phyloP scores from a whole-genome alignment of 1,140 invertebrate species.

The Monomorium pharaonis region DNA sequence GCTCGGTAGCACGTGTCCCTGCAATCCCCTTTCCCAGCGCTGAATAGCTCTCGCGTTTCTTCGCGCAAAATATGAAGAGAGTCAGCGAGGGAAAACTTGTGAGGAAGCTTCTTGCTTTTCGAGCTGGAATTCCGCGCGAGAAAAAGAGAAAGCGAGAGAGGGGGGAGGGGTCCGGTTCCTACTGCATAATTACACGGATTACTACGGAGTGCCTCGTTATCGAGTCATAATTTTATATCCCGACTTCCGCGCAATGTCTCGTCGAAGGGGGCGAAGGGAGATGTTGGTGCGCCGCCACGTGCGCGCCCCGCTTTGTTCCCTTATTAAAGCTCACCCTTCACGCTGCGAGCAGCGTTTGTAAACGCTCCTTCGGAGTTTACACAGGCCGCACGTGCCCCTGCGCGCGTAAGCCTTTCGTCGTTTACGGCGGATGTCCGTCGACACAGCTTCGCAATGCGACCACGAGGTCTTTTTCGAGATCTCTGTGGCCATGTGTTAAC shows the following conservation, averaged over 20 bases:
- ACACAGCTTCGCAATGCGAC: constrained; percentile 1
- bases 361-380: constrained; percentile 58
- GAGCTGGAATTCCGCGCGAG: constrained; percentile 26
- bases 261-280: constrained; percentile 34
- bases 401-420: constrained; percentile 41
- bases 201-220: constrained; percentile 57
- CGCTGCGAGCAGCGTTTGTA: constrained; percentile 15
- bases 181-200: not conserved
- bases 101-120: constrained; percentile 20
- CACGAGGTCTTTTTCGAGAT: not conserved
- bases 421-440: constrained; percentile 54
- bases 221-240: constrained; percentile 60
- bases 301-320: constrained; percentile 52
- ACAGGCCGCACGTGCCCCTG: constrained; percentile 58
- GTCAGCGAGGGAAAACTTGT: too few species aligned
- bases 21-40: not conserved
- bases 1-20: constrained; percentile 38
- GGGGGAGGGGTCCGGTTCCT: not conserved
- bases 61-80: constrained; percentile 17
- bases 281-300: constrained; percentile 60
- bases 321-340: constrained; percentile 56
- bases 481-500: constrained; percentile 2
- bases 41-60: constrained; percentile 61
- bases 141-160: not conserved
- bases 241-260: constrained; percentile 59